Evolutionary conservation across 2,888 invertebrate genomes (phyloP).

Genomic region (Vesta saturnalis): DNA sequence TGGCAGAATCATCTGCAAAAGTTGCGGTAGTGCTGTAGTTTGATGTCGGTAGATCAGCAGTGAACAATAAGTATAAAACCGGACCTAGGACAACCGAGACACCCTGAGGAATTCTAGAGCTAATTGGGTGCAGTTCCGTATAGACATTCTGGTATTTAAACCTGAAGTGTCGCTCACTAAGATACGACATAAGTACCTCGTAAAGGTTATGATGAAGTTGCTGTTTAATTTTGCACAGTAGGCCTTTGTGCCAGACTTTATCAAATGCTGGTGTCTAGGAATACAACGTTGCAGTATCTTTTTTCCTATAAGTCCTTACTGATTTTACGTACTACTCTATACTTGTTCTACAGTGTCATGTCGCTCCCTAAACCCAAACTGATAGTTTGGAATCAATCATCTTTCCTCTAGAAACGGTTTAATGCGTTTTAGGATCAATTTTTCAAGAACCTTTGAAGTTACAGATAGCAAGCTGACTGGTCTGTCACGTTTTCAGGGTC

Average conservation of each 20-base stretch:
- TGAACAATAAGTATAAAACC: too few relatives aligned
- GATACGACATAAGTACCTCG: too few relatives aligned
- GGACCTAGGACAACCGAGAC: too few relatives aligned
- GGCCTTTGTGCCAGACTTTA: too few relatives aligned
- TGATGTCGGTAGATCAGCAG: too few relatives aligned
- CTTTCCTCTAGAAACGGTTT: not conserved
- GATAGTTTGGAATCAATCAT: not conserved
- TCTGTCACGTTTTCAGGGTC: conserved; percentile 2
- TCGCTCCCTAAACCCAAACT: conserved; percentile 9
- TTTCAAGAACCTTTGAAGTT: conserved; percentile 14
- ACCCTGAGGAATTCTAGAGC: conserved; percentile 7
- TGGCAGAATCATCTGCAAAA: too few relatives aligned
- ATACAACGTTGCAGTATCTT: conserved; percentile 1
- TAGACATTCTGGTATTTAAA: not conserved
- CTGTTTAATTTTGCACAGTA: conserved; percentile 4
- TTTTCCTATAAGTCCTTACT: not conserved
- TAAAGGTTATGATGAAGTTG: conserved; percentile 4
- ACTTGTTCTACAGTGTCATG: conserved; percentile 5
- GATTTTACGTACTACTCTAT: conserved; percentile 2
- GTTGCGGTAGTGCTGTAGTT: too few relatives aligned
- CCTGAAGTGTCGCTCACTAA: too few relatives aligned
- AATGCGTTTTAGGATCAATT: conserved; percentile 14
- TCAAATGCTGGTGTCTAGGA: too few relatives aligned
- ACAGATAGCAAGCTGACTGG: conserved; percentile 11
- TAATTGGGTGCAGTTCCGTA: conserved; percentile 7